These are phyloP conservation scores for Diaprepes abbreviatus DNA, from an alignment of 2,888 invertebrate species.

Conservation along the genomic window DNA sequence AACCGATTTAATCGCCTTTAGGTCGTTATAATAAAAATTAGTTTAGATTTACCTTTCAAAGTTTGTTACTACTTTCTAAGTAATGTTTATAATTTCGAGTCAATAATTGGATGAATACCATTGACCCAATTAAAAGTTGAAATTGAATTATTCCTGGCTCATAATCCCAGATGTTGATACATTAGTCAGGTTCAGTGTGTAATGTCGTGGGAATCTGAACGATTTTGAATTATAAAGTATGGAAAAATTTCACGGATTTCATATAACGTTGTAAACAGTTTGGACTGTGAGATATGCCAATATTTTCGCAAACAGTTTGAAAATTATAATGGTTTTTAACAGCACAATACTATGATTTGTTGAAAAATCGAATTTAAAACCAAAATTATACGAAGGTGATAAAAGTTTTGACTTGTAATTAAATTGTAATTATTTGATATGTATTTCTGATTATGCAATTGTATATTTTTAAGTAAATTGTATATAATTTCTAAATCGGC, in stretches of 20 bases:
- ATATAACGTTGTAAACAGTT: neutral
- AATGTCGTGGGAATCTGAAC: neutral
- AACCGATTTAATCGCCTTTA: too few species aligned
- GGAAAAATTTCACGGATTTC: neutral
- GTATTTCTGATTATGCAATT: too few species aligned
- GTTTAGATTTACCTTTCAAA: neutral
- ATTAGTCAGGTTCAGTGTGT: conserved; percentile 6
- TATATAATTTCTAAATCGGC: too few species aligned
- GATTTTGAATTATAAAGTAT: neutral
- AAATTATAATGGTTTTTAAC: too few species aligned
- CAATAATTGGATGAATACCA: conserved; percentile 10
- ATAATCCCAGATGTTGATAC: conserved; percentile 1
- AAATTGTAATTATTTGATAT: too few species aligned
- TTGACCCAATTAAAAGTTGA: conserved; percentile 21
- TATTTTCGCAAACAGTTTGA: too few species aligned
- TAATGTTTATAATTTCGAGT: neutral
- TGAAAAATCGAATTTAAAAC: too few species aligned
- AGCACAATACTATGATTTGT: too few species aligned
- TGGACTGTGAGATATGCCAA: too few species aligned
- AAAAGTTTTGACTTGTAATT: too few species aligned
- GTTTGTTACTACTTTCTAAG: neutral
- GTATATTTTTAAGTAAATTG: too few species aligned
- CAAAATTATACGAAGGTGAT: too few species aligned
- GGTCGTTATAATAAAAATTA: neutral
- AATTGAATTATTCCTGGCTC: conserved; percentile 9